A percentile compares a stretch with the other conserved stretches of the same genome.
phyloP scores from a whole-genome alignment of 2,113 vertebrate species.

The Tylochromis polylepis region DNA sequence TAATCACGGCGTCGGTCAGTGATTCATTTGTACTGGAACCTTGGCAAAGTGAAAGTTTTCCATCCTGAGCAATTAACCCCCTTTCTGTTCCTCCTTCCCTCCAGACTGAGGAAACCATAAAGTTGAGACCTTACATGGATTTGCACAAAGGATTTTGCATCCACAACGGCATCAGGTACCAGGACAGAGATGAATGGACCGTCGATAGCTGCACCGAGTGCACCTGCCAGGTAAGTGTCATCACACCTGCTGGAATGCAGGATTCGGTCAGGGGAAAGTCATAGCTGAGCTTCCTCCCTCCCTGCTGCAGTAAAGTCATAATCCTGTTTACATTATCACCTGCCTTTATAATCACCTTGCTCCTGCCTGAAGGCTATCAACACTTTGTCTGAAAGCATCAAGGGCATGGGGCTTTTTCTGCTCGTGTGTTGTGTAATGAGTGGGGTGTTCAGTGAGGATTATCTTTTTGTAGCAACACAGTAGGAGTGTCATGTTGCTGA shows the following conservation, averaged over 20 bases:
- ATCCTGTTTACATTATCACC: slow-evolving; percentile 21
- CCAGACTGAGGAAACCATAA: slow-evolving; percentile 81
- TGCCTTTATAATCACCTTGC: not conserved
- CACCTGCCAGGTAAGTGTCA: slow-evolving; percentile 87
- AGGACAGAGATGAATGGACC: slow-evolving; percentile 89
- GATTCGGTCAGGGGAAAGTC: not conserved
- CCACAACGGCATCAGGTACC: slow-evolving; percentile 84
- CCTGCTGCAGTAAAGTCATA: slow-evolving; percentile 16
- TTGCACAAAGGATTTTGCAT: slow-evolving; percentile 77
- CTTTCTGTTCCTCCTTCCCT: not conserved
- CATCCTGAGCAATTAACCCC: slow-evolving; percentile 34
- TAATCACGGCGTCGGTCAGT: slow-evolving; percentile 49
- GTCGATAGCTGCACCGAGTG: slow-evolving; percentile 95
- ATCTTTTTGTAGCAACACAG: slow-evolving; percentile 19
- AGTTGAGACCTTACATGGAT: too few species aligned
- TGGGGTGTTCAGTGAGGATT: slow-evolving; percentile 15
- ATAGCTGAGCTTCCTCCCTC: not conserved
- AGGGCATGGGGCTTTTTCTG: not conserved
- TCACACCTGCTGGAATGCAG: slow-evolving; percentile 18
- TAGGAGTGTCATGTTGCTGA: slow-evolving; percentile 3
- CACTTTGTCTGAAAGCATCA: slow-evolving; percentile 9
- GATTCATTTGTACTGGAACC: slow-evolving; percentile 66
- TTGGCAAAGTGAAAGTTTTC: slow-evolving; percentile 66
- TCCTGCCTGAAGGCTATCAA: slow-evolving; percentile 8
- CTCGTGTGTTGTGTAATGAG: slow-evolving; percentile 17